Evolutionary conservation across 2,113 vertebrate species (phyloP).

Genomic region (Phylloscopus whistleri): DNA sequence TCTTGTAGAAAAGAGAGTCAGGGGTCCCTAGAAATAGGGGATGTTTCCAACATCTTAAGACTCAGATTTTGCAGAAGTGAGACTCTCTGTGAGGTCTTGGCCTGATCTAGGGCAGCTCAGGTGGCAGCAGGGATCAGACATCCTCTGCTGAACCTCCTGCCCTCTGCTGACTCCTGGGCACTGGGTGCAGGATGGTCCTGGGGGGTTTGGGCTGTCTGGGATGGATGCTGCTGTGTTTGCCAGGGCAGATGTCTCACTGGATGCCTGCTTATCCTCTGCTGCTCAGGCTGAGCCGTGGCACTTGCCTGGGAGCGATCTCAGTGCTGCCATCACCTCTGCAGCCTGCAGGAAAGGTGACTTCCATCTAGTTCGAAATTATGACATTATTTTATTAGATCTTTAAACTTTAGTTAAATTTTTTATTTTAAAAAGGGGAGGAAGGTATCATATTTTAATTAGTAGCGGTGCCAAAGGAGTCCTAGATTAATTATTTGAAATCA

Average conservation of each 20-base stretch:
- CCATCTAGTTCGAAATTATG: slow-evolving; percentile 68
- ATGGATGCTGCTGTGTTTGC: neutral
- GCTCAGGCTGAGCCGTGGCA: neutral
- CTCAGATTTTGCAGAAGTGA: neutral
- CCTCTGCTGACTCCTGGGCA: rapidly evolving
- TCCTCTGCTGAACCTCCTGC: neutral
- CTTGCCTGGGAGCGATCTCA: neutral
- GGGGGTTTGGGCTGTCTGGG: neutral
- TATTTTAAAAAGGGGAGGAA: slow-evolving; percentile 64
- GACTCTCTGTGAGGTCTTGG: neutral
- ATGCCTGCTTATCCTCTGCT: neutral
- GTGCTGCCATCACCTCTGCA: neutral
- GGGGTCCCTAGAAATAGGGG: neutral
- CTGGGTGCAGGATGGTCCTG: neutral
- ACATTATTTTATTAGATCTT: slow-evolving; percentile 76
- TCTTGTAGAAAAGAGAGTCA: neutral
- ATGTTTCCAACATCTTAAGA: neutral
- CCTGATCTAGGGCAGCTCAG: neutral
- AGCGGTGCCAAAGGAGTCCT: slow-evolving; percentile 76
- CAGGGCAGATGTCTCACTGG: neutral
- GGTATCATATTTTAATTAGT: slow-evolving; percentile 80
- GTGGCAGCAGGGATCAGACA: neutral
- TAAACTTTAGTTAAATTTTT: slow-evolving; percentile 80
- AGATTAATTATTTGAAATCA: slow-evolving; percentile 80
- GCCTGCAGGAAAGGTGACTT: slow-evolving; percentile 52